Evolutionary conservation across 2,797 vertebrate species (phyloP), one percentile per base, ranked within the genome.

Genomic region (Halcyon smyrnensis): DNA sequence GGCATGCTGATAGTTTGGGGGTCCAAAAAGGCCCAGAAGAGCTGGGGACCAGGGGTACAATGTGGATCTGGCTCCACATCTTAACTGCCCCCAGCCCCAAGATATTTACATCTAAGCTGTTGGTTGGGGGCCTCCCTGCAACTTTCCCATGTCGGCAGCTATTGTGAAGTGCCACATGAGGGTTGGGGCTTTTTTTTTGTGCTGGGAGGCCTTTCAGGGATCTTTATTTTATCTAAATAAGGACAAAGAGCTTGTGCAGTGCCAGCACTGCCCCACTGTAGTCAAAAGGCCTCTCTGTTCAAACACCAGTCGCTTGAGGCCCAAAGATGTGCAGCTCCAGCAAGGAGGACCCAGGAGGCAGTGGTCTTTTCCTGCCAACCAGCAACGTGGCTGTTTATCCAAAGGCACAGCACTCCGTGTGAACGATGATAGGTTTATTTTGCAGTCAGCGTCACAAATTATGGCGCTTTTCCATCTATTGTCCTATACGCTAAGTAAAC

Each of bases 401-500:
- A 92, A 74, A 69, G 71, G 83, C 89, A 87, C 84, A 93, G 82
- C 17, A 6, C 62, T 83, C 88, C 71, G 57, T 78, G 59, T 84
- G 92, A 91, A 63, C 1, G 78, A 95, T 80, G 86, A 80, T 81
- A 93, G 75, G 94, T 94, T 95, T 96, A 86, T 95, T 97, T 85
- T 92, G 81, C 81, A 93, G 93, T 57, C 90, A 87, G 93, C 88
- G 32, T 96, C 96, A 95, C 81, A 92, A 94, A 95, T 93, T 71
- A 87, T 97, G 97, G 95, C 90, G 0, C 15, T 91, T 93, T 87
- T 96, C 97, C 96, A 97, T 95, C 96, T 96, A 95, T 97, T 96
- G 96, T 97, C 88, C 95, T 46, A 95, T 97, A 95, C 78, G 90
- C 62, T 96, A 95, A 97, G 88, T 51, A 97, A 96, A 97, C 92